phyloP scores from a whole-genome alignment of 2,113 vertebrate genomes.

The Sclerurus mexicanus region DNA sequence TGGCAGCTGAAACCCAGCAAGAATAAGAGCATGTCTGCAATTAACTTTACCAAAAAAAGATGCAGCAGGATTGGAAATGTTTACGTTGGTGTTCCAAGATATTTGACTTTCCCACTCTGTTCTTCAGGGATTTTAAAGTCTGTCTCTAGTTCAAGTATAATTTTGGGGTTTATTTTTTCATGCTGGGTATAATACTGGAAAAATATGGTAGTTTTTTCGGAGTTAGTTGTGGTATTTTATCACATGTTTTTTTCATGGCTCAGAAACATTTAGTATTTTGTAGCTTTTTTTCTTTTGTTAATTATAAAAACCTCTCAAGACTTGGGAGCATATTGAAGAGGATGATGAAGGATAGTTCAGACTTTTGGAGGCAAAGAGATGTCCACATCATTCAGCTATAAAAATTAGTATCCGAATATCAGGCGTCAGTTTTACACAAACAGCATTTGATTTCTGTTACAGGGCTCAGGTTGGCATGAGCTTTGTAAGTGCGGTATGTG shows the following conservation, averaged over 20 bases:
- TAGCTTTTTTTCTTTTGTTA: not conserved
- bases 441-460: not conserved
- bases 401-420: not conserved
- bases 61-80: not conserved
- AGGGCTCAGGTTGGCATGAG: not conserved
- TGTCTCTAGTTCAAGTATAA: not conserved
- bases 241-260: not conserved
- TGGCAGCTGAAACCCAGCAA: not conserved
- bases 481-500: not conserved
- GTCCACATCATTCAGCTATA: not conserved
- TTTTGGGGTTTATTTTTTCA: not conserved
- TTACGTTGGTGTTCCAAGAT: not conserved
- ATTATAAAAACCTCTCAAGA: not conserved
- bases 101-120: not conserved
- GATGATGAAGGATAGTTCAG: not conserved
- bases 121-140: not conserved
- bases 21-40: not conserved
- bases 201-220: not conserved
- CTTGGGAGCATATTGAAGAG: not conserved
- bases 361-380: not conserved
- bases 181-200: not conserved
- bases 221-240: not conserved
- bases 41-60: conserved; percentile 21
- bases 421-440: not conserved
- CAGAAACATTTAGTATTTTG: not conserved